A percentile compares a stretch with the other conserved stretches of the same genome.
phyloP scores from a whole-genome alignment of 2,113 vertebrate species.

The Platycercus adscitus region DNA sequence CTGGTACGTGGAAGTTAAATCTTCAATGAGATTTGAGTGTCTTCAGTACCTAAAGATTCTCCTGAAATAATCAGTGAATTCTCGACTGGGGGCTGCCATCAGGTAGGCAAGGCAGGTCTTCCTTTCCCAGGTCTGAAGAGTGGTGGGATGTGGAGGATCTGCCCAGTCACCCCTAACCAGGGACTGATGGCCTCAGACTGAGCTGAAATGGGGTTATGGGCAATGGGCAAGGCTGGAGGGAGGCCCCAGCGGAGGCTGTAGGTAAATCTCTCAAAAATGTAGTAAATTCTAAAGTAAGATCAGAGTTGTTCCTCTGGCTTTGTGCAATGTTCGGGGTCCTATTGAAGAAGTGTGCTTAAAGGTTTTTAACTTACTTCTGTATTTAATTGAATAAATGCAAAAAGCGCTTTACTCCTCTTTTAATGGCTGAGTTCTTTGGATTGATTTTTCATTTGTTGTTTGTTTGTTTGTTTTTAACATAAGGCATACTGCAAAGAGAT shows the following conservation, averaged over 20 bases:
- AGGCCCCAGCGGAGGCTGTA: background rate
- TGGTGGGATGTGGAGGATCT: background rate
- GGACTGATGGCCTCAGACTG: background rate
- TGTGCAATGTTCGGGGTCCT: background rate
- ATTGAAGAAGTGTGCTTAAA: background rate
- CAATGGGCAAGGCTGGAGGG: background rate
- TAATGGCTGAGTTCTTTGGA: background rate
- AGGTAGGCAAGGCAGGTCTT: background rate
- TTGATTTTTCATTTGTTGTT: background rate
- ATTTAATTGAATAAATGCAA: background rate
- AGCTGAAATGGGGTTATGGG: background rate
- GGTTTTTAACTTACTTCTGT: background rate
- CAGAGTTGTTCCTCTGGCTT: background rate
- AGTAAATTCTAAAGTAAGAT: background rate
- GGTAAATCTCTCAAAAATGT: background rate
- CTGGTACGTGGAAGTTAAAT: background rate
- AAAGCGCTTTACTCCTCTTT: background rate
- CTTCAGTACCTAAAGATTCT: background rate
- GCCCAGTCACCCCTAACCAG: rapidly evolving
- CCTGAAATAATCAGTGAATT: background rate
- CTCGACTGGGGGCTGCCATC: rapidly evolving
- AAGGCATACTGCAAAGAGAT: background rate
- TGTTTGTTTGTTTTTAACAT: background rate
- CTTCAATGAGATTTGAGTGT: background rate
- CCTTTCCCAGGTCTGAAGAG: rapidly evolving